Evolutionary conservation across 2,113 vertebrate genomes (phyloP).

Genomic region (Brevimyrus niger): DNA sequence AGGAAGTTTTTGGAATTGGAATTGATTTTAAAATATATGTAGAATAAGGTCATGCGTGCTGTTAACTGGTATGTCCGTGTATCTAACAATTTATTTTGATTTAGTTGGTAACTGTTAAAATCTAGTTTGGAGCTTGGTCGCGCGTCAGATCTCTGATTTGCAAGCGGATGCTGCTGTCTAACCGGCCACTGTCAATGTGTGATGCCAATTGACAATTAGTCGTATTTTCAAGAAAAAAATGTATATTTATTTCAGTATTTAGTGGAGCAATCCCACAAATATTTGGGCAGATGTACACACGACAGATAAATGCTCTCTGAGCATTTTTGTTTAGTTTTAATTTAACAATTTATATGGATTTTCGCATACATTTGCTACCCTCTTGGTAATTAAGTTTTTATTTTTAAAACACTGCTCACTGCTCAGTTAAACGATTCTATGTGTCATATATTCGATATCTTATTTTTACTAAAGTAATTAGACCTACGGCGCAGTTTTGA

Average conservation of each 20-base stretch:
- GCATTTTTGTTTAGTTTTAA: neutral
- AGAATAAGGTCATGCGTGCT: neutral
- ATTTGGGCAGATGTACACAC: neutral
- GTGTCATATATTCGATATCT: neutral
- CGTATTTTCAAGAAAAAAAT: neutral
- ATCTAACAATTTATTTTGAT: neutral
- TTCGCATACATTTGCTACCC: neutral
- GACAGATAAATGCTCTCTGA: neutral
- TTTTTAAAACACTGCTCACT: neutral
- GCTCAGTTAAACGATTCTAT: neutral
- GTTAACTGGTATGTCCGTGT: neutral
- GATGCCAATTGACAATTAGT: neutral
- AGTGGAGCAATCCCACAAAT: neutral
- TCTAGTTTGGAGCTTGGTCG: neutral
- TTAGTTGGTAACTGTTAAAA: neutral
- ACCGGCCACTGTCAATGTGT: neutral
- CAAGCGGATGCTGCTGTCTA: neutral
- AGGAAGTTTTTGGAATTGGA: constrained; percentile 39
- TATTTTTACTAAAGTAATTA: neutral
- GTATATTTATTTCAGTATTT: neutral
- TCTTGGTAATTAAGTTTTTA: neutral
- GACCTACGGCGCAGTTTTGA: neutral
- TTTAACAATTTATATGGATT: neutral
- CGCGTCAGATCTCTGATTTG: neutral
- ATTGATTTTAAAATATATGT: neutral